phyloP scores from a whole-genome alignment of 2,113 vertebrate genomes.

The Rhadina sibilatrix region DNA sequence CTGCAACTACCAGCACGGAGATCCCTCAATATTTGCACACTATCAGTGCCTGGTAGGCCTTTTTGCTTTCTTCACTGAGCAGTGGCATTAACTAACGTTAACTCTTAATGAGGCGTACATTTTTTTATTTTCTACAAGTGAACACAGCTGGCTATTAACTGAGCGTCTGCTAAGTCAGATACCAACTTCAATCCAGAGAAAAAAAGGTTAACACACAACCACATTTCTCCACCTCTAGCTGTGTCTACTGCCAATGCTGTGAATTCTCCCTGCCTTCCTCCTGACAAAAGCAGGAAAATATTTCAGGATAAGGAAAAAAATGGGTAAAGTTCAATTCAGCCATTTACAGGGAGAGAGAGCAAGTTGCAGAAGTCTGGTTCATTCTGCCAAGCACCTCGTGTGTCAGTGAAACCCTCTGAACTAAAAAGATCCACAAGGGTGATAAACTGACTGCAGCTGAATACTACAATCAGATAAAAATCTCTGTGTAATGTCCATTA shows the following conservation, averaged over 20 bases:
- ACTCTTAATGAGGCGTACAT: background rate
- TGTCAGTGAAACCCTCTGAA: background rate
- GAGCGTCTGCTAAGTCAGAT: background rate
- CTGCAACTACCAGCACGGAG: background rate
- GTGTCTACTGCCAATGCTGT: background rate
- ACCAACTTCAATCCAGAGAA: background rate
- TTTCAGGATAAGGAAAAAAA: background rate
- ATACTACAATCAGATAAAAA: background rate
- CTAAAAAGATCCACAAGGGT: background rate
- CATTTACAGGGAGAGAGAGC: background rate
- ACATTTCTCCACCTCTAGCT: background rate
- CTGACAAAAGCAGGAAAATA: constrained; percentile 36
- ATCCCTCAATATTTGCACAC: background rate
- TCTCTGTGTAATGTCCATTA: background rate
- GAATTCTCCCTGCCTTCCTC: background rate
- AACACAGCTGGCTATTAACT: background rate
- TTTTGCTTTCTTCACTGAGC: background rate
- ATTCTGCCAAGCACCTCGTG: constrained; percentile 5
- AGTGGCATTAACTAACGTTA: background rate
- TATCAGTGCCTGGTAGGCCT: background rate
- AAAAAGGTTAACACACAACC: background rate
- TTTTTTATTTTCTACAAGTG: background rate
- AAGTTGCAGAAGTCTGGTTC: background rate
- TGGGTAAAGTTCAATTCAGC: background rate
- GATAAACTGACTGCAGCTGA: background rate